phyloP scores from a whole-genome alignment of 2,113 vertebrate genomes.

The Rhinopomastus cyanomelas region DNA sequence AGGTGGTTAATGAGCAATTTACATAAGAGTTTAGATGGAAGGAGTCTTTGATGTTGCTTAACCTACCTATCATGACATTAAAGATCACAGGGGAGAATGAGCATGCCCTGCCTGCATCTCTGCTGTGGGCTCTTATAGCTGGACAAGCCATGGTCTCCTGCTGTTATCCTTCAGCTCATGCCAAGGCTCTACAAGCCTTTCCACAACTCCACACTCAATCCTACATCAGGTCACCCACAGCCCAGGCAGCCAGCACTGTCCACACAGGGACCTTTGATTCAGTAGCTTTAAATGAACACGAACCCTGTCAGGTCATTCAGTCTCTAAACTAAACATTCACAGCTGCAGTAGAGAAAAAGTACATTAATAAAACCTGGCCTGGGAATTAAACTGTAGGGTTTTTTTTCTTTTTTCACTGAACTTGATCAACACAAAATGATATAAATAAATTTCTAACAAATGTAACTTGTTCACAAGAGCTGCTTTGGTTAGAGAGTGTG shows the following conservation, averaged over 20 bases:
- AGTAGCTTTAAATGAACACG: not conserved
- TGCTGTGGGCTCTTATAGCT: not conserved
- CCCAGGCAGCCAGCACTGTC: fast-evolving
- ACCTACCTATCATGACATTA: not conserved
- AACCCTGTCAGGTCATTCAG: not conserved
- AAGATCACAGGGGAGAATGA: not conserved
- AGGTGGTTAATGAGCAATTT: slow-evolving; percentile 27
- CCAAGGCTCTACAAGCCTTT: not conserved
- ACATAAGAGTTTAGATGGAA: not conserved
- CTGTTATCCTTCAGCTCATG: not conserved
- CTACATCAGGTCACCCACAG: not conserved
- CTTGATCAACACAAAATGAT: not conserved
- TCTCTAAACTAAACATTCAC: not conserved
- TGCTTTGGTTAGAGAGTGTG: not conserved
- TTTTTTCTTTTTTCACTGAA: not conserved
- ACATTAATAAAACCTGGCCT: not conserved
- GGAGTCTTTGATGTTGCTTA: slow-evolving; percentile 34
- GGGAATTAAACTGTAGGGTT: not conserved
- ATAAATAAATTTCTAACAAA: not conserved
- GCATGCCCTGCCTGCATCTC: not conserved
- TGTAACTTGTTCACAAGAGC: not conserved
- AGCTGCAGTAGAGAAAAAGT: not conserved
- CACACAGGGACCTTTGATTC: not conserved
- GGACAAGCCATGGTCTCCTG: fast-evolving
- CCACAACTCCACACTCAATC: not conserved